Evolutionary conservation across 2,888 invertebrate genomes (phyloP).

Genomic region (Drosophila lutescens): DNA sequence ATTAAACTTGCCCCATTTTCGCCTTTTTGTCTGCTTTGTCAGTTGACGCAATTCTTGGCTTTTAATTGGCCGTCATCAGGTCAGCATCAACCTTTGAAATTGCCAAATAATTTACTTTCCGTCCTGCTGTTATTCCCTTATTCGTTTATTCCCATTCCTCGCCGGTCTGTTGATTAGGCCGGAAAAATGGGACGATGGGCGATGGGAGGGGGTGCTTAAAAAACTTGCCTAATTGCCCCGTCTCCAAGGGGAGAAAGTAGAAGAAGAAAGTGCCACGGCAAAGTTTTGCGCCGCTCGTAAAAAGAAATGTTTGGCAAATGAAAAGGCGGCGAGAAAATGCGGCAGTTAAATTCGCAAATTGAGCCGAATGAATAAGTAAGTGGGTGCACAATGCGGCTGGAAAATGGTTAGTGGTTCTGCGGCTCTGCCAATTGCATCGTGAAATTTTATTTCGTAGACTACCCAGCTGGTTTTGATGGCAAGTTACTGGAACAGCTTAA

Average conservation of each 20-base stretch:
- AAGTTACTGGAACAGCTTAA: no score
- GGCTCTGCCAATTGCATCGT: not conserved
- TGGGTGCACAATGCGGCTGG: conserved; percentile 6
- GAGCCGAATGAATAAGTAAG: conserved; percentile 43
- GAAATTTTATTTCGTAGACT: not conserved
- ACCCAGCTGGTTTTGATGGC: not conserved
- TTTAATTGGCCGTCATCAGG: conserved; percentile 64
- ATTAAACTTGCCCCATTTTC: conserved; percentile 48
- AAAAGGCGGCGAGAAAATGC: conserved; percentile 38
- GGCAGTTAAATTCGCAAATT: conserved; percentile 38
- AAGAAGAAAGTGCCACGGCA: conserved; percentile 11
- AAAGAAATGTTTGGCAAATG: conserved; percentile 39
- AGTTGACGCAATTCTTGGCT: conserved; percentile 44
- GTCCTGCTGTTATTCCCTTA: conserved; percentile 6
- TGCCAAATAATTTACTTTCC: conserved; percentile 58
- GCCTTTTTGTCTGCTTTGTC: conserved; percentile 20
- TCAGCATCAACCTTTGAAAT: conserved; percentile 55
- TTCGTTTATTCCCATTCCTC: conserved; percentile 3
- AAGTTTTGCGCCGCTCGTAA: conserved; percentile 36
- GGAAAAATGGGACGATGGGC: conserved; percentile 6
- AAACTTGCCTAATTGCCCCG: conserved; percentile 36
- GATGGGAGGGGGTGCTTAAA: not conserved
- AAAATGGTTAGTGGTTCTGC: not conserved
- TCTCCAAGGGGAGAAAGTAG: not conserved
- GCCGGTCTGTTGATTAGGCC: conserved; percentile 60